Percentiles rank a stretch among this genome's conserved stretches.
Conservation (phyloP, 2,888 invertebrate genomes). For the Drosophila kuntzei region DNA sequence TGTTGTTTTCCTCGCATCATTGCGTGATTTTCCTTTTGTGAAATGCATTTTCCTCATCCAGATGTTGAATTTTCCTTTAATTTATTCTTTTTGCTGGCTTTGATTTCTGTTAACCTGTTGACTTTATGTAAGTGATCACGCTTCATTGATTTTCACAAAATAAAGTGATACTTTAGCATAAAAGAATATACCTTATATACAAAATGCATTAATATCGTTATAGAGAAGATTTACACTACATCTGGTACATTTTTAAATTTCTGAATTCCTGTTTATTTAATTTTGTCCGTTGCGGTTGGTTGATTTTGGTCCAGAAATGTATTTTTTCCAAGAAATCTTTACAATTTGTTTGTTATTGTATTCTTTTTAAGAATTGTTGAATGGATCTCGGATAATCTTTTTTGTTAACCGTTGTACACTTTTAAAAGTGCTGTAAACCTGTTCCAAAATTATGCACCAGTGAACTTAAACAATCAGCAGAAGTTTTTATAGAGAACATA, state of each 20-base stretch:
- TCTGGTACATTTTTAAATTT: background rate
- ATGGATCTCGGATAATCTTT: background rate
- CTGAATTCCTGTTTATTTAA: conserved; percentile 4
- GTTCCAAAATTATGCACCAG: conserved; percentile 59
- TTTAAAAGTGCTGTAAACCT: conserved; percentile 43
- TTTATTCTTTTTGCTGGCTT: background rate
- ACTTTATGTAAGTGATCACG: conserved; percentile 3
- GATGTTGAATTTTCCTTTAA: background rate
- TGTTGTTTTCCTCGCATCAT: conserved; percentile 25
- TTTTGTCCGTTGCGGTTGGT: background rate
- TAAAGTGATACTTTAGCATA: background rate
- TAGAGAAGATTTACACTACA: background rate
- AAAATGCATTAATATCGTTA: background rate
- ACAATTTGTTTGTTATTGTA: background rate
- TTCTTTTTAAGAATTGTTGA: background rate
- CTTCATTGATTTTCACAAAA: conserved; percentile 18
- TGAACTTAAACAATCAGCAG: conserved; percentile 4
- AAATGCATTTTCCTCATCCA: background rate
- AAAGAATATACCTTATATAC: background rate
- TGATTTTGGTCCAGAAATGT: conserved; percentile 2
- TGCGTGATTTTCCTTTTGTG: background rate
- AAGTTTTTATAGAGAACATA: background rate
- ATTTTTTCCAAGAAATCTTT: background rate
- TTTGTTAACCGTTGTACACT: background rate
- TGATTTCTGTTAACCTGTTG: conserved; percentile 25